A percentile compares a stretch with the other conserved stretches of the same genome.
phyloP scores from a whole-genome alignment of 2,888 invertebrate species.

The Escarpia spicata region DNA sequence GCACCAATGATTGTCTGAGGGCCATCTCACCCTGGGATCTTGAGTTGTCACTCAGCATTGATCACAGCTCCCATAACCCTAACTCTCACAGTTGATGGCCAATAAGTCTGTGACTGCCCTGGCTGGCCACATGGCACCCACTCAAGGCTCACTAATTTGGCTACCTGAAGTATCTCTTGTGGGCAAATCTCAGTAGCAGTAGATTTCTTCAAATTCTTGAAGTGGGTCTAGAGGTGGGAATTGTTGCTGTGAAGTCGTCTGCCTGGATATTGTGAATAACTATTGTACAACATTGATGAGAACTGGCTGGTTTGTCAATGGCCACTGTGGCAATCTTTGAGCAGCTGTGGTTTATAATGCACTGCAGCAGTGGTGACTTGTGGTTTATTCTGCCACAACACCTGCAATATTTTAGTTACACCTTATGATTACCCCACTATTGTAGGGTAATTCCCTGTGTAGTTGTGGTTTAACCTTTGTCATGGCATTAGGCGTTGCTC shows the following conservation, averaged over 20 bases:
- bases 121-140: background rate
- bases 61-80: background rate
- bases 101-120: background rate
- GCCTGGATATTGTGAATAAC: background rate
- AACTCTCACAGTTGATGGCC: slow-evolving; percentile 3
- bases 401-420: too few species aligned
- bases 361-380: background rate
- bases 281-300: background rate
- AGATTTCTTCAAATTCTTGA: background rate
- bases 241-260: background rate
- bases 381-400: too few species aligned
- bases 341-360: background rate
- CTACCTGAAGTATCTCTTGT: background rate
- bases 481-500: too few species aligned
- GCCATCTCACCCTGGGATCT: background rate
- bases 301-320: background rate
- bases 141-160: background rate
- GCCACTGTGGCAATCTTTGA: background rate
- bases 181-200: background rate
- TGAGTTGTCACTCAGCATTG: background rate
- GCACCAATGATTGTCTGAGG: background rate
- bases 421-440: too few species aligned
- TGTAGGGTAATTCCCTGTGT: too few species aligned
- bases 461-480: too few species aligned
- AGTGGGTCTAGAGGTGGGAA: background rate